phyloP scores from a whole-genome alignment of 2,113 vertebrate species.

The Haemorhous mexicanus region DNA sequence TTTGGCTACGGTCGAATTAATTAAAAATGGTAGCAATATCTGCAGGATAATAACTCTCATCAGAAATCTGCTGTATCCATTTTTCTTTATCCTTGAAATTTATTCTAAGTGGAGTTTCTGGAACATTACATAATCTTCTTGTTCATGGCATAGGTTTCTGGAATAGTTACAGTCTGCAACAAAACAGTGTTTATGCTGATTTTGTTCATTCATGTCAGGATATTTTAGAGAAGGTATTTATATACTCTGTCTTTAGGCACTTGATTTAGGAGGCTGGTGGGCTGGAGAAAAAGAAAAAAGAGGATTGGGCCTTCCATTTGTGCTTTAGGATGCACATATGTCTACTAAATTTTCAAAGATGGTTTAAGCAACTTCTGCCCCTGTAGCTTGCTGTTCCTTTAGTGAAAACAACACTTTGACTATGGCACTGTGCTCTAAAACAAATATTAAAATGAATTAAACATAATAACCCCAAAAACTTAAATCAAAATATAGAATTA shows the following conservation, averaged over 20 bases:
- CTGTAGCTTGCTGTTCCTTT: neutral
- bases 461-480: neutral
- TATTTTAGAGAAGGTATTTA: neutral
- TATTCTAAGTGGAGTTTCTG: neutral
- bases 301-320: neutral
- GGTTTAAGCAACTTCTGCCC: neutral
- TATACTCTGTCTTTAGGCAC: neutral
- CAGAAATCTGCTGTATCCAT: neutral
- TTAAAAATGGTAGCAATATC: neutral
- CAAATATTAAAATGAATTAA: neutral
- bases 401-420: neutral
- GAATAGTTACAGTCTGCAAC: neutral
- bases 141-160: neutral
- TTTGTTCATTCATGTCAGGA: neutral
- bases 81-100: neutral
- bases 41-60: neutral
- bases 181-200: neutral
- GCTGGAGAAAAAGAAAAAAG: neutral
- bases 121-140: neutral
- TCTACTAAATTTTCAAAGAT: neutral
- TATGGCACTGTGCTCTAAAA: neutral
- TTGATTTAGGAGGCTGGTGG: neutral
- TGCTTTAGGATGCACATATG: neutral
- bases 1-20: neutral
- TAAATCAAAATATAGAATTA: neutral